A percentile compares a stretch with the other conserved stretches of the same genome.
Conservation (phyloP, 2,888 invertebrate genomes). For the Coremacera marginata region DNA sequence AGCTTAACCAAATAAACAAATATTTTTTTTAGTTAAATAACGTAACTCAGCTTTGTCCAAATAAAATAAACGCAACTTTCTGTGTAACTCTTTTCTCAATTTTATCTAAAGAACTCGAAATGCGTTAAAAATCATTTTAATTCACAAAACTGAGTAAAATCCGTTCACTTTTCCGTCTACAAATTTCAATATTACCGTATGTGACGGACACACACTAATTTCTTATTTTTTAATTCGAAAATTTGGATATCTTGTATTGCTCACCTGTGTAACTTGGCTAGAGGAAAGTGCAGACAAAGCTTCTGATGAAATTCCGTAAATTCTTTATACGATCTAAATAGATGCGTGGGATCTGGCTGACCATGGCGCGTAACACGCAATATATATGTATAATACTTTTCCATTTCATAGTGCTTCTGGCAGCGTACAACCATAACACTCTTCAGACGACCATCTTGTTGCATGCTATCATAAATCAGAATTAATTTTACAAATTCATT, state of each 20-base stretch:
- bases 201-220: no score
- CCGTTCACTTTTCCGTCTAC: no score
- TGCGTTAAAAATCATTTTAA: no score
- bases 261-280: constrained; percentile 91
- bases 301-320: constrained; percentile 97
- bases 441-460: constrained; percentile 89
- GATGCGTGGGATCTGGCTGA: constrained; percentile 86
- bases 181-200: no score
- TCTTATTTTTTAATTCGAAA: no score
- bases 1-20: no score
- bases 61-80: no score
- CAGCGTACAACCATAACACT: constrained; percentile 88
- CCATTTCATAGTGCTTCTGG: constrained; percentile 96
- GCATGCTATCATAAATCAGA: constrained; percentile 74
- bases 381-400: constrained; percentile 97
- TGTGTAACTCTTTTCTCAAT: no score
- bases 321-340: constrained; percentile 96
- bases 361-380: constrained; percentile 85
- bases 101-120: no score
- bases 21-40: no score
- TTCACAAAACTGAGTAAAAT: no score
- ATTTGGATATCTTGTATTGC: constrained; percentile 44
- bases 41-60: no score
- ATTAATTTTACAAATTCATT: not conserved
- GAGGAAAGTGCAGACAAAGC: constrained; percentile 89